Conservation (phyloP, 2,888 invertebrate species). For the Caenorhabditis becei region DNA sequence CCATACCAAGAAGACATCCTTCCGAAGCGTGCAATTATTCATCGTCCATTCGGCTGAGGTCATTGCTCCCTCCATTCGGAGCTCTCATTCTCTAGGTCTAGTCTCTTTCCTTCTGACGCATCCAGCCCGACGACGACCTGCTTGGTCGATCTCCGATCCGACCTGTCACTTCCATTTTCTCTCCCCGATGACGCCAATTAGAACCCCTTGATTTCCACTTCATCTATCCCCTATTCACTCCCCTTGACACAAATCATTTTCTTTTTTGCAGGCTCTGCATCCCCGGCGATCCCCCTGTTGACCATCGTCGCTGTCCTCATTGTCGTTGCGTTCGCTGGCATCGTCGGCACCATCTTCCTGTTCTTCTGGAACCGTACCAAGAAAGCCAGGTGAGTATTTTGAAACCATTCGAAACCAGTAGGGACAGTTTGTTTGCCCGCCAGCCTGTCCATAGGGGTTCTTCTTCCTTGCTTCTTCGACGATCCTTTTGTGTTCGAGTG, state of each 20-base stretch:
- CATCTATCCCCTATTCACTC: not conserved
- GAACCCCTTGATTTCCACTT: conserved; percentile 18
- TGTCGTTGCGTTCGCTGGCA: conserved; percentile 61
- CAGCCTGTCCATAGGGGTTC: conserved; percentile 14
- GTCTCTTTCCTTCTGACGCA: conserved; percentile 22
- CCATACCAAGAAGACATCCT: not conserved
- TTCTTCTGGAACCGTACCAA: conserved; percentile 67
- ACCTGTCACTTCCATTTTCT: conserved; percentile 37
- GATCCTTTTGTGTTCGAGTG: conserved; percentile 60
- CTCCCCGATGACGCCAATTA: conserved; percentile 36
- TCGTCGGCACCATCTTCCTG: conserved; percentile 61
- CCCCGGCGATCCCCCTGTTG: conserved; percentile 55
- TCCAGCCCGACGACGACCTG: not conserved
- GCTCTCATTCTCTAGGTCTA: not conserved
- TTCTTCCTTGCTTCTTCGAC: conserved; percentile 18
- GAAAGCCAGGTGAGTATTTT: conserved; percentile 67
- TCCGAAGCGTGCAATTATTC: conserved; percentile 33
- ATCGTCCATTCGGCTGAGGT: conserved; percentile 1
- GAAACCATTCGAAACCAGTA: conserved; percentile 18
- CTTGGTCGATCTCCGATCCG: conserved; percentile 40
- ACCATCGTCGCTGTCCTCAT: conserved; percentile 64
- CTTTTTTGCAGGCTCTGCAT: conserved; percentile 56
- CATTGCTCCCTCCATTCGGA: not conserved
- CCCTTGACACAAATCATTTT: not conserved
- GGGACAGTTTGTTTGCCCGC: not conserved